Evolutionary conservation across 2,797 vertebrate genomes (phyloP).

Genomic region (Tragelaphus oryx): DNA sequence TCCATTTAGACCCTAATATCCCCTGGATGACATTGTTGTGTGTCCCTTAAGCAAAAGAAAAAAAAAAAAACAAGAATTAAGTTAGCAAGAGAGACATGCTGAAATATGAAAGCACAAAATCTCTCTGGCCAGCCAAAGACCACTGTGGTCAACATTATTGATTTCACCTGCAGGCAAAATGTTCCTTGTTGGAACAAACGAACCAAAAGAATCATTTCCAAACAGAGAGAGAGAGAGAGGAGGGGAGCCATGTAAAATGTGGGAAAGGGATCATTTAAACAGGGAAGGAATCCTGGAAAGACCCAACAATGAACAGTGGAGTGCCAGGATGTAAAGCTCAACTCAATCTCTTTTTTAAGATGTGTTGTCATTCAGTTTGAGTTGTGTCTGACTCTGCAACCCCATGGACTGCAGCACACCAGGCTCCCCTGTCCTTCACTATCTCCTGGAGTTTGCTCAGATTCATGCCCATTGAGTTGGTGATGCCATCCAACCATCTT

Average conservation of each 20-base stretch:
- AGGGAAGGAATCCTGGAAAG: not conserved
- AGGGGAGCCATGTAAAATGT: not conserved
- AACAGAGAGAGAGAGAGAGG: not conserved
- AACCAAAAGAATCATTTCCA: not conserved
- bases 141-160: not conserved
- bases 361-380: not conserved
- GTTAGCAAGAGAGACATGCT: slow-evolving; percentile 15
- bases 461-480: not conserved
- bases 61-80: slow-evolving; percentile 44
- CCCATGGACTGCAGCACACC: not conserved
- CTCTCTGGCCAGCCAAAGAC: not conserved
- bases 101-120: not conserved
- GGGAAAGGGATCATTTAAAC: not conserved
- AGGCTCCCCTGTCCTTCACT: not conserved
- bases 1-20: slow-evolving; percentile 45
- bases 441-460: not conserved
- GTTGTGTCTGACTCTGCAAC: not conserved
- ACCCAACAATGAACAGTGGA: not conserved
- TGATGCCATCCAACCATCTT: not conserved
- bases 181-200: slow-evolving; percentile 13
- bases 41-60: slow-evolving; percentile 62
- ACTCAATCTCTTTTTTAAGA: not conserved
- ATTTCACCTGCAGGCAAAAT: slow-evolving; percentile 48
- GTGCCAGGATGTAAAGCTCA: accelerated
- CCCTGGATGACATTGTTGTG: slow-evolving; percentile 17